Evolutionary conservation across 2,113 vertebrate species (phyloP).

Genomic region (Brienomyrus longianalis): DNA sequence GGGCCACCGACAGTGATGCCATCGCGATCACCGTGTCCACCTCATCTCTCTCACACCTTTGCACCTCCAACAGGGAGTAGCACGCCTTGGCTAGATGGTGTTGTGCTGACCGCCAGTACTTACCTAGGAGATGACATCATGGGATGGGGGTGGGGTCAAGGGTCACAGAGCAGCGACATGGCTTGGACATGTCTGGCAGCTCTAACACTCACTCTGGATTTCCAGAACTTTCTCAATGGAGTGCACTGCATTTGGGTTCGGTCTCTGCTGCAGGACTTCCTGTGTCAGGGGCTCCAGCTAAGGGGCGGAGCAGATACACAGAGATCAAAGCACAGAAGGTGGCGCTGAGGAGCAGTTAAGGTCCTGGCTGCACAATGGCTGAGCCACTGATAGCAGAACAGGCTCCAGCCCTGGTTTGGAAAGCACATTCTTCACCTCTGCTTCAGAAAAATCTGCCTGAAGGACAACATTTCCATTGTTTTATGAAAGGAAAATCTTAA

Average conservation of each 20-base stretch:
- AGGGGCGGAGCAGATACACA: background rate
- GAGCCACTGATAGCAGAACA: background rate
- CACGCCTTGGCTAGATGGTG: conserved; percentile 68
- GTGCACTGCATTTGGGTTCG: conserved; percentile 79
- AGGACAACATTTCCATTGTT: background rate
- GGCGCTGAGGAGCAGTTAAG: background rate
- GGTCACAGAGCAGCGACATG: background rate
- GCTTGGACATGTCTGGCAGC: background rate
- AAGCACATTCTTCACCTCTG: background rate
- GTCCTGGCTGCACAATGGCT: background rate
- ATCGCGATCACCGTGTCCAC: conserved; percentile 91
- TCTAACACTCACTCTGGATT: conserved; percentile 44
- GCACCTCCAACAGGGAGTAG: conserved; percentile 80
- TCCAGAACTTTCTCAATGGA: conserved; percentile 93
- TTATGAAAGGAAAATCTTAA: background rate
- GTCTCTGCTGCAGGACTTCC: conserved; percentile 78
- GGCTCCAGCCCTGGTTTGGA: background rate
- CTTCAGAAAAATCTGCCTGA: background rate
- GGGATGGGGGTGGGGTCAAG: background rate
- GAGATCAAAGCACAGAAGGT: background rate
- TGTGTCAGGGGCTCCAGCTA: conserved; percentile 79
- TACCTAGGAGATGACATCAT: conserved; percentile 60
- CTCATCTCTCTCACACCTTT: conserved; percentile 81
- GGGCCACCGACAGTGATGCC: conserved; percentile 89
- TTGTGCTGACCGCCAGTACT: conserved; percentile 86